Evolutionary conservation across 2,113 vertebrate genomes (phyloP), one percentile per base, ranked within the genome.

Genomic region (Mixornis gularis): DNA sequence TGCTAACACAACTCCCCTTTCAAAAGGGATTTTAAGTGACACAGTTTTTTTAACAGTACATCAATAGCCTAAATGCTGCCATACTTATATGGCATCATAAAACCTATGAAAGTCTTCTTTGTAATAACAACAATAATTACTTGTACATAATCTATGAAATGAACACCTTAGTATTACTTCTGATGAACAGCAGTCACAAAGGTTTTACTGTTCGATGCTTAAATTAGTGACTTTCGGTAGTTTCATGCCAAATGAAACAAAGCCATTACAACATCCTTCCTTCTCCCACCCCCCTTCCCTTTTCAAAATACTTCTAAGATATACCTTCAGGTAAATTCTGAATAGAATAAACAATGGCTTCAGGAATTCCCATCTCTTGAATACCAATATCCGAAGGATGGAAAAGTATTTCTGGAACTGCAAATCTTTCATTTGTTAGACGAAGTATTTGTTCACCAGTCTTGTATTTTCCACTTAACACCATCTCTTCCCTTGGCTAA

Each of bases 321-420:
- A 32, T 96, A 99, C 99, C 99, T 98, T 99, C 98, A 40, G 99
- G 99, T 96, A 99, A 98, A 34, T 98, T 98, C 93, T 98, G 98
- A 95, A 99, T 98, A 26, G 99, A 98, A 97, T 98, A 95, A 79
- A 99, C 98, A 83, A 99, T 98, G 84, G 99, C 98, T 97, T 99
- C 99, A n/a, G 98, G 99, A 94, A 99, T 98, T 38, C 99, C 99
- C 98, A 98, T 99, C 97, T 99, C 99, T 97, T 99, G 99, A 96
- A 99, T 98, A 49, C 99, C 99, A 89, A 99, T 99, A 95, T 99
- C 99, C 0, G 99, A 98, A 44, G 99, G 99, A 93, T 99, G 98
- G 78, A 99, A 99, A 64, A 99, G 98, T 97, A 99, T 99, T 96
- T 99, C 99, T 38, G 99, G 99, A 89, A 99, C 99, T 44, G 99